Base-by-base conservation (phyloP, 1,140 invertebrate species). In the Drosophila takahashii region DNA sequence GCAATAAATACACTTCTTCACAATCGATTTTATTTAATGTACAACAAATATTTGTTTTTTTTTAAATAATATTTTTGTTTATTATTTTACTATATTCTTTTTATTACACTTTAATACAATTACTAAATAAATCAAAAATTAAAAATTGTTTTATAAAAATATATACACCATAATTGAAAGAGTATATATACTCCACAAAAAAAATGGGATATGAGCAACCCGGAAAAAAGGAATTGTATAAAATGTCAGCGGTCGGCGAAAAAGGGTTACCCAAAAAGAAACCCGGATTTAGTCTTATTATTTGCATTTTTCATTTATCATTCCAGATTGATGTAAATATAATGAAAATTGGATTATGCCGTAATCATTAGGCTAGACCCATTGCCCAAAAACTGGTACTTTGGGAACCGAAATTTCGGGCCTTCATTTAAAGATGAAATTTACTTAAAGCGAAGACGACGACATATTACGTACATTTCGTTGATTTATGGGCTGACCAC, bases 261-360 rank as follows among this genome's bases (percentile, higher is more conserved):
- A 52, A 65, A 74, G 73, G 66, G 51, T 70, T 77, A 22, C 45
- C 53, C 76, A 32, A 36, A 39, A 15, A 34, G 44, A 36, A 52
- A 48, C 47, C 37, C 39, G 47, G 73, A 16, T 44, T 69, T 80
- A 52, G 59, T 77, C 71, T 77, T 77, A 87, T 87, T 87, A 89
- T 89, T 89, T 74, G 26, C 77, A 59, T 74, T 84, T 87, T 87
- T 84, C 79, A 84, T 87, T 87, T 89, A 89, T 87, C 84, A 89
- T 87, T 75, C 62, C 44, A 57, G 65, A 79, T 67, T 89, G 84
- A 80, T 89, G 80, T 69, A 77, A 80, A 67, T 78, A 79, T 80
- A 87, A 87, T 87, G 84, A 89, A 89, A 89, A 66, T 84, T 70
- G 84, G 80, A 84, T 89, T 83, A 87, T 84, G 60, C 65, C 65